Evolutionary conservation across 2,888 invertebrate species (phyloP), one percentile per base, ranked within the genome.

Genomic region (Meloe dianella): DNA sequence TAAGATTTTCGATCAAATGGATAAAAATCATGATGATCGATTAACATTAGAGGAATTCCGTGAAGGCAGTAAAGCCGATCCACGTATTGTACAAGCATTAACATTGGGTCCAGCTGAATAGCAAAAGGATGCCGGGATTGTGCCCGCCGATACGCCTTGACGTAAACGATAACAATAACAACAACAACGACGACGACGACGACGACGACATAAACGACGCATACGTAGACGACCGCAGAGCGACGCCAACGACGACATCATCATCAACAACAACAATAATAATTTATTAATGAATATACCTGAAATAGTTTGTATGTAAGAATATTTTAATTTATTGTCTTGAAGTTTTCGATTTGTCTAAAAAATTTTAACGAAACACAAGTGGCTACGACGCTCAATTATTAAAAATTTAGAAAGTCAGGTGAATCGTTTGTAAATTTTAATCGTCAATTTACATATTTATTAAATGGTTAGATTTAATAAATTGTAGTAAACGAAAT

Each of bases 1-100:
- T 86, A 96, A 97, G 85, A 98, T 98, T 83, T 98, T 98, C 87
- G 96, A 96, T 85, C 97, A 97, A 84, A 96, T 97, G 97, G 98
- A 98, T 86, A 98, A 94, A 87, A 97, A 98, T 85, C 96, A 97
- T 86, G 98, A 98, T 85, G 97, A 98, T 85, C 91, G 94, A 78
- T 88, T 98, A 77, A 97, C 97, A 57, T 88, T 97, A 77, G 98
- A 98, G 80, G 97, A 98, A 85, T 97, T 97, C 87, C 91, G 96
- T 79, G 97, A 97, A 86, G 97, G 97, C 74, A 96, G 97, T 85
- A 98, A 98, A 86, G 97, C 97, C 65, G 98, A 98, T 85, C 98
- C 98, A 38, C 91, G 97, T 84, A 98, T 98, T 83, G 97, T 98
- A 67, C 97, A 98, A 85, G 98, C 98, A 63, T 88, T 98, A 72